A percentile compares a stretch with the other conserved stretches of the same genome.
Conservation (phyloP, 2,888 invertebrate species). For the Scaptomyza flava region DNA sequence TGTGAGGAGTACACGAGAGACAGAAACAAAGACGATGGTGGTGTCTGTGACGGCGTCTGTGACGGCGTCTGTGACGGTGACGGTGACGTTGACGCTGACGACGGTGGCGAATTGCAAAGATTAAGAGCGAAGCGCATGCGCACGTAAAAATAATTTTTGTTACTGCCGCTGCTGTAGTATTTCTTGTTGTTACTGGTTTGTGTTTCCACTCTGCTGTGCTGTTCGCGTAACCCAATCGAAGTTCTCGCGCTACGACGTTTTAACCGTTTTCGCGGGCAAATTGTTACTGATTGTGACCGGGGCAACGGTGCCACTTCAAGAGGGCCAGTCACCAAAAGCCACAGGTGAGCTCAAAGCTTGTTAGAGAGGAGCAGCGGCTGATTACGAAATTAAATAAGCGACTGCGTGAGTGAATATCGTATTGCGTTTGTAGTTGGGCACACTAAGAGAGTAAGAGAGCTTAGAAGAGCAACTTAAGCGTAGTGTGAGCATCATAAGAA, state of each 20-base stretch:
- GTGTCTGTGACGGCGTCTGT: not conserved
- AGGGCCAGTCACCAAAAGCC: constrained; percentile 60
- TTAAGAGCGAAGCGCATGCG: constrained; percentile 55
- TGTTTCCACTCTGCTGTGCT: constrained; percentile 31
- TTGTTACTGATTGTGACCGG: constrained; percentile 62
- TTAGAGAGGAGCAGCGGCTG: constrained; percentile 35
- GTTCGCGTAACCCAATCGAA: constrained; percentile 38
- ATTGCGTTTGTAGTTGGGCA: not conserved
- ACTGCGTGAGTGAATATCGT: constrained; percentile 25
- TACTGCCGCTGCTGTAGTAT: constrained; percentile 3
- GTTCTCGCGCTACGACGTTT: constrained; percentile 59
- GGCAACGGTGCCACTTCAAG: constrained; percentile 42
- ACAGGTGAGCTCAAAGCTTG: constrained; percentile 57
- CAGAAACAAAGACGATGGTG: constrained; percentile 15
- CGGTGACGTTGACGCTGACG: constrained; percentile 1
- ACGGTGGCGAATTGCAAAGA: constrained; percentile 53
- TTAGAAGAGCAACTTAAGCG: not conserved
- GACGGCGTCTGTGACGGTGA: constrained; percentile 1
- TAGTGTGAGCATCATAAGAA: not conserved
- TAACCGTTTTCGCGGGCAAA: constrained; percentile 77
- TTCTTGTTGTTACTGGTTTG: constrained; percentile 20
- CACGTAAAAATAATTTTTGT: constrained; percentile 45
- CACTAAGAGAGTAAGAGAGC: not conserved
- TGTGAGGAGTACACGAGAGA: constrained; percentile 23
- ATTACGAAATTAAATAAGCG: constrained; percentile 1